Conservation (phyloP, 2,797 vertebrate genomes). For the Emydoidea blandingii region DNA sequence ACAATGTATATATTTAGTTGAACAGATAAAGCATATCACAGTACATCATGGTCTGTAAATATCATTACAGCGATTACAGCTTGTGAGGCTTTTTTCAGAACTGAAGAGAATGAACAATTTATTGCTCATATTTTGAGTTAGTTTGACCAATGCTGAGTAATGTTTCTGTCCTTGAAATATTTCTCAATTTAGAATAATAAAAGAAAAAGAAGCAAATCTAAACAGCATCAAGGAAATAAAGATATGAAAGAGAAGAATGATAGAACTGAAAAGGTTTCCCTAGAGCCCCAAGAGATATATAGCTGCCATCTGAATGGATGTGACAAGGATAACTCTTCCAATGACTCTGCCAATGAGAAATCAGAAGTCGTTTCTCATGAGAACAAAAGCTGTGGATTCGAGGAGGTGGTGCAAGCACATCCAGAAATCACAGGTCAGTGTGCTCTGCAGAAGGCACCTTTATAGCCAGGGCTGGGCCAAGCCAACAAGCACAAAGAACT, state of each 20-base stretch:
- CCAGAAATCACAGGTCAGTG: slow-evolving; percentile 78
- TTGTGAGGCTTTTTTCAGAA: neutral
- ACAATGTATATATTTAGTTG: neutral
- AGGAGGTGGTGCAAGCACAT: slow-evolving; percentile 15
- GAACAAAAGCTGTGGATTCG: slow-evolving; percentile 62
- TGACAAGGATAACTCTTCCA: slow-evolving; percentile 72
- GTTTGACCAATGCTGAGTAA: neutral
- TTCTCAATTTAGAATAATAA: slow-evolving; percentile 79
- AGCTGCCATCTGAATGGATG: slow-evolving; percentile 59
- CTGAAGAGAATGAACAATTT: neutral
- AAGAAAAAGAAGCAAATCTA: slow-evolving; percentile 85
- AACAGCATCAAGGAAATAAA: slow-evolving; percentile 80
- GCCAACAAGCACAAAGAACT: neutral
- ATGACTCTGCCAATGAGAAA: slow-evolving; percentile 68
- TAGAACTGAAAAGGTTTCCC: slow-evolving; percentile 58
- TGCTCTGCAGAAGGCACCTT: neutral
- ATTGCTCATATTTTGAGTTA: neutral
- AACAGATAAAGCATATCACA: neutral
- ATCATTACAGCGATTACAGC: neutral
- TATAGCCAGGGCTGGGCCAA: neutral
- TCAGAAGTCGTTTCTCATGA: slow-evolving; percentile 49
- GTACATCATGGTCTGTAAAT: neutral
- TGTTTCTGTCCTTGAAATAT: neutral
- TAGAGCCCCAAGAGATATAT: slow-evolving; percentile 47
- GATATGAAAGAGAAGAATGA: slow-evolving; percentile 77